Evolutionary conservation across 2,797 vertebrate genomes (phyloP).

Genomic region (Nyctibius grandis): DNA sequence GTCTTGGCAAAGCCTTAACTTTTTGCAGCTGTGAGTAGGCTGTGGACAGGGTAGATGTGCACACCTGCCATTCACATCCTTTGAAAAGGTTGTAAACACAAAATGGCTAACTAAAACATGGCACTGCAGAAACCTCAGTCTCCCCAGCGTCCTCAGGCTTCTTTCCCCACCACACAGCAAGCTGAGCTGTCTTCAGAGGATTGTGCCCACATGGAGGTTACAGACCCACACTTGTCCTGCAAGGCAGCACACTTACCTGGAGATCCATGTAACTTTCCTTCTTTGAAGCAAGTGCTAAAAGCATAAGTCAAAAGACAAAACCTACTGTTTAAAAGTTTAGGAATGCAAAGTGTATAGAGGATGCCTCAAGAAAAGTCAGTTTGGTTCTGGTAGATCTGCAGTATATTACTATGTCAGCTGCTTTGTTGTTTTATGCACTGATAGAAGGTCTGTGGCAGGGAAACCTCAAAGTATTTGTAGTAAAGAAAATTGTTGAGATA

Average conservation of each 20-base stretch:
- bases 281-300: background rate
- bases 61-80: background rate
- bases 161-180: background rate
- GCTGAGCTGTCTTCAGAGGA: background rate
- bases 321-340: background rate
- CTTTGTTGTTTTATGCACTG: background rate
- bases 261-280: background rate
- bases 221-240: background rate
- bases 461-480: background rate
- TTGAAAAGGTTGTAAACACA: background rate
- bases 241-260: background rate
- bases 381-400: background rate
- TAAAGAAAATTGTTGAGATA: background rate
- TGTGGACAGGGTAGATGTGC: background rate
- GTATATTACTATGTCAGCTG: background rate
- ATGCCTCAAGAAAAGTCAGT: background rate
- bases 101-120: background rate
- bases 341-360: background rate
- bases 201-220: background rate
- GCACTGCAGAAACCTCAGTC: background rate
- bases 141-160: background rate
- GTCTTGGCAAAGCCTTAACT: background rate
- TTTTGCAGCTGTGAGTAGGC: background rate
- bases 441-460: background rate
- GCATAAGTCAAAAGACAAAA: background rate